phyloP scores from a whole-genome alignment of 2,888 invertebrate species.

The Druceiella hillmani region DNA sequence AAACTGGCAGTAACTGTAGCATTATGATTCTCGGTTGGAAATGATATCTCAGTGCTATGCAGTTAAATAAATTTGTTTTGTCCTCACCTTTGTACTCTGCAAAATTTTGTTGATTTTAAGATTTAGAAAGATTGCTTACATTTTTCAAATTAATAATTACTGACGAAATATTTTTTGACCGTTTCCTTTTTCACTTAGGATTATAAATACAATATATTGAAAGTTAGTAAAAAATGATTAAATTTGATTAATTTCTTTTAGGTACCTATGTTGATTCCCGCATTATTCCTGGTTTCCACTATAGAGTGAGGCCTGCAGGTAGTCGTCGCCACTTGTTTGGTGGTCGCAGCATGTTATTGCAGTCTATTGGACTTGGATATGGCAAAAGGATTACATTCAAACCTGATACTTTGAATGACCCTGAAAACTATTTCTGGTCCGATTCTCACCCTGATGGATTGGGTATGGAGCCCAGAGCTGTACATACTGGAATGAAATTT shows the following conservation, averaged over 20 bases:
- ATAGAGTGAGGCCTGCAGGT: conserved; percentile 64
- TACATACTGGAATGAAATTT: conserved; percentile 62
- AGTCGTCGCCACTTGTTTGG: conserved; percentile 59
- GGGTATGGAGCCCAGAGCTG: conserved; percentile 62
- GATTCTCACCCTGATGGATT: conserved; percentile 69
- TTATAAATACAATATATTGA: too few relatives aligned
- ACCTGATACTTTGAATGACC: conserved; percentile 53
- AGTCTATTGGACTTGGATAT: conserved; percentile 68
- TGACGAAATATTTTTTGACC: too few relatives aligned
- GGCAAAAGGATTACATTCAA: conserved; percentile 70
- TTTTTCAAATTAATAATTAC: background rate
- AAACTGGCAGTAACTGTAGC: too few relatives aligned
- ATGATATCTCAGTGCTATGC: too few relatives aligned
- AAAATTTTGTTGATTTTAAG: background rate
- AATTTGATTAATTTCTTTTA: too few relatives aligned
- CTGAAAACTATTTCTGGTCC: conserved; percentile 71
- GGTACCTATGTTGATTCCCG: conserved; percentile 69
- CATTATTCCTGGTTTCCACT: conserved; percentile 67
- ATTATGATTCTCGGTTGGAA: too few relatives aligned
- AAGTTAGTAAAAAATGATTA: too few relatives aligned
- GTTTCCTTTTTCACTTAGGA: too few relatives aligned
- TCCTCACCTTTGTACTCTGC: too few relatives aligned
- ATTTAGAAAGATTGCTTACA: conserved; percentile 3
- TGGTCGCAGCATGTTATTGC: conserved; percentile 56
- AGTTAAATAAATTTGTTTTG: too few relatives aligned